Conservation (phyloP, 2,888 invertebrate species). For the Operophtera brumata region DNA sequence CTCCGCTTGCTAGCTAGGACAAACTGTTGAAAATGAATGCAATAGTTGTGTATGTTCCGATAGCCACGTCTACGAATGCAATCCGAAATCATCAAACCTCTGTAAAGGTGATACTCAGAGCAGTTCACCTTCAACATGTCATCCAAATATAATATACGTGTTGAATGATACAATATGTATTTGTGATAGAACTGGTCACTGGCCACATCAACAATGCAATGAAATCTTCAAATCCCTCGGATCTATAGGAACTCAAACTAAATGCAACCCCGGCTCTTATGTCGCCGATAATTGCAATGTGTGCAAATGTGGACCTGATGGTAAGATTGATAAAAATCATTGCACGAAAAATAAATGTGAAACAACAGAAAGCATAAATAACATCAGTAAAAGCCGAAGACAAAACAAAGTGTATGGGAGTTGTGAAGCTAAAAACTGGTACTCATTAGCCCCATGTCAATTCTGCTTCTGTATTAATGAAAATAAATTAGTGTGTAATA, state of each 20-base stretch:
- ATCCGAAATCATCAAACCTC: slow-evolving; percentile 26
- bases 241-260: slow-evolving; percentile 14
- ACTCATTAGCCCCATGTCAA: slow-evolving; percentile 60
- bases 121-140: slow-evolving; percentile 33
- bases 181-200: slow-evolving; percentile 49
- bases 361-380: neutral
- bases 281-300: slow-evolving; percentile 56
- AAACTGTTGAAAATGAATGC: slow-evolving; percentile 42
- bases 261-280: slow-evolving; percentile 52
- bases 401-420: slow-evolving; percentile 39
- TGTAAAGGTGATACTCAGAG: slow-evolving; percentile 3
- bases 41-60: slow-evolving; percentile 42
- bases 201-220: slow-evolving; percentile 53
- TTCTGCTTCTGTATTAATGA: slow-evolving; percentile 58
- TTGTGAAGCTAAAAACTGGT: slow-evolving; percentile 57
- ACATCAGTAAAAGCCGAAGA: slow-evolving; percentile 25
- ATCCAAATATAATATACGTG: slow-evolving; percentile 47
- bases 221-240: slow-evolving; percentile 38
- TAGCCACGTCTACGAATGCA: slow-evolving; percentile 39
- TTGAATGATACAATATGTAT: slow-evolving; percentile 47
- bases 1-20: slow-evolving; percentile 39
- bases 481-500: slow-evolving; percentile 60
- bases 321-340: slow-evolving; percentile 43
- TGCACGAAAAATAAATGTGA: slow-evolving; percentile 60
- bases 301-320: slow-evolving; percentile 53